A percentile compares a stretch with the other conserved stretches of the same genome.
phyloP scores from a whole-genome alignment of 2,113 vertebrate species.

The Microcebus tavaratra region DNA sequence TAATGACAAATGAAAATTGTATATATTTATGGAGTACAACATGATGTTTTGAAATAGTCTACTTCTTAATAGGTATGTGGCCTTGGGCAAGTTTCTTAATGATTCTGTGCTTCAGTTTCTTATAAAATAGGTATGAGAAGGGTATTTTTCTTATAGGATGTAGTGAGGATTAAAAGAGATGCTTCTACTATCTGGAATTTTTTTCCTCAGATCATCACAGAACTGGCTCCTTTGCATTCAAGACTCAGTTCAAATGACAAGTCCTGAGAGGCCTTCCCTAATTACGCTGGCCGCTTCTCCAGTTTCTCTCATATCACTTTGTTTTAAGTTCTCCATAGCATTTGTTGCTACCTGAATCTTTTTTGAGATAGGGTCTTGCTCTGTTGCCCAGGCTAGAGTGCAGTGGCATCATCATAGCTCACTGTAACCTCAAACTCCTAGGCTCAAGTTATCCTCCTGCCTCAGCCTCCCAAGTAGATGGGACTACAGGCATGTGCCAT shows the following conservation, averaged over 20 bases:
- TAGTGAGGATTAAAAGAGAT: conserved; percentile 3
- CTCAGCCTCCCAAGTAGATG: too few relatives aligned
- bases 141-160: background rate
- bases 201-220: background rate
- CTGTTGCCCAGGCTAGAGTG: too few relatives aligned
- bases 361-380: too few relatives aligned
- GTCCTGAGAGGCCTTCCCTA: background rate
- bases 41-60: background rate
- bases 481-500: too few relatives aligned
- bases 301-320: background rate
- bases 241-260: conserved; percentile 2
- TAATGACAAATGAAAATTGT: background rate
- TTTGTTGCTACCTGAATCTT: background rate
- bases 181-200: background rate
- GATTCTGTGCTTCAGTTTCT: background rate
- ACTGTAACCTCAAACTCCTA: too few relatives aligned
- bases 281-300: background rate
- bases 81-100: background rate
- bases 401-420: too few relatives aligned
- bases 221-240: background rate
- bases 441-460: too few relatives aligned
- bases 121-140: background rate
- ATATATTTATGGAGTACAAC: background rate
- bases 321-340: conserved; percentile 15
- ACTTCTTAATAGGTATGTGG: background rate